Percentiles rank a stretch among this genome's conserved stretches.
These are phyloP conservation scores for Drosophila gaucha DNA, from an alignment of 2,888 invertebrate genomes.

Conservation along the genomic window DNA sequence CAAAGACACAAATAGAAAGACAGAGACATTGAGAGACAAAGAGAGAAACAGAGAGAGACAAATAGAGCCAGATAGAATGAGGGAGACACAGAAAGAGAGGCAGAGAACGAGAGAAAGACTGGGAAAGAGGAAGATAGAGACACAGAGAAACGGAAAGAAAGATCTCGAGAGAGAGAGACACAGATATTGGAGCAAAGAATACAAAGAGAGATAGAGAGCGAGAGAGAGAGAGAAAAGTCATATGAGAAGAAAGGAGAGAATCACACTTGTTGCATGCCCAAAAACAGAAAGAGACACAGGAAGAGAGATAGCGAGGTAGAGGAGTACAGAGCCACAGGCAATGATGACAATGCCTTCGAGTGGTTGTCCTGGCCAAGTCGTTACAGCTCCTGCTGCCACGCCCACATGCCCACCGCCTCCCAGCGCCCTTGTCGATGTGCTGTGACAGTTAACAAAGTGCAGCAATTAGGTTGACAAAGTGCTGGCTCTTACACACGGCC, in stretches of 20 bases:
- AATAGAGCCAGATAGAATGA: too few species aligned
- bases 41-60: neutral
- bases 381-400: conserved; percentile 7
- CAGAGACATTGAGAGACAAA: neutral
- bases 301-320: conserved; percentile 5
- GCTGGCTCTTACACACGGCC: conserved; percentile 61
- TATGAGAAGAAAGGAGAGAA: too few species aligned
- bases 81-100: neutral
- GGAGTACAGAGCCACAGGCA: conserved; percentile 6
- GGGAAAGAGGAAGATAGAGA: too few species aligned
- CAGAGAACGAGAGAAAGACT: neutral
- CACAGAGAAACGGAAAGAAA: neutral
- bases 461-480: conserved; percentile 82
- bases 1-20: too few species aligned
- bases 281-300: neutral
- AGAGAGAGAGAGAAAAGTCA: neutral
- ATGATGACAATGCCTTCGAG: conserved; percentile 35
- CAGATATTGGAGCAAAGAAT: too few species aligned
- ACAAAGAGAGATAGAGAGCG: neutral
- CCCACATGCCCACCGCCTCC: conserved; percentile 4
- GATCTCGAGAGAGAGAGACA: neutral
- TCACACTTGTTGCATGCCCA: conserved; percentile 59
- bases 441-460: conserved; percentile 81
- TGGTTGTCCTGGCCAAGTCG: conserved; percentile 40
- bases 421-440: conserved; percentile 38